These are phyloP conservation scores for Oreochromis mossambicus DNA, from an alignment of 2,797 vertebrate species.

Conservation along the genomic window DNA sequence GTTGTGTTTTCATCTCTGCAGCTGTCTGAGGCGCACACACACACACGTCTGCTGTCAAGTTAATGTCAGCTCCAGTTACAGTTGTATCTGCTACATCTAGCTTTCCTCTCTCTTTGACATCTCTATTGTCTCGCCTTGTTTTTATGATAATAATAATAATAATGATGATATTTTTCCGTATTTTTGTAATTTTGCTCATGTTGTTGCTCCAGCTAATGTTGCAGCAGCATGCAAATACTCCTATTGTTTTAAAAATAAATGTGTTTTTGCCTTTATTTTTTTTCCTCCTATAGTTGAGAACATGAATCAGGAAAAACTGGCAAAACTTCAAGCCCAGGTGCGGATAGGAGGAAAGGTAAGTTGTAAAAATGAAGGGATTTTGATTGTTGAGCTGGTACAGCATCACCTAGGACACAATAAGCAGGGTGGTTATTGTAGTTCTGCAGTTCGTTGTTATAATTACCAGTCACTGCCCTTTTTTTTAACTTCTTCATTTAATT, in stretches of 20 bases:
- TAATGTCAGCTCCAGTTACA: background rate
- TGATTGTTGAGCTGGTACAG: background rate
- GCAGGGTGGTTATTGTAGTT: background rate
- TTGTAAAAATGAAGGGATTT: background rate
- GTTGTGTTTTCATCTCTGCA: constrained; percentile 42
- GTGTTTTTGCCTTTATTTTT: background rate
- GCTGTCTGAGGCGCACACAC: background rate
- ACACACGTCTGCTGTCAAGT: background rate
- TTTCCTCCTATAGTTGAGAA: constrained; percentile 55
- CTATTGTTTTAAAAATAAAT: background rate
- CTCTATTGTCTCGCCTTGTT: fast-evolving
- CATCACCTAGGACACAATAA: background rate
- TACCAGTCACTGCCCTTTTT: background rate
- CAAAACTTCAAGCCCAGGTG: constrained; percentile 96
- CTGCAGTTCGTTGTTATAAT: background rate
- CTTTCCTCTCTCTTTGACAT: background rate
- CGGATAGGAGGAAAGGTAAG: constrained; percentile 99
- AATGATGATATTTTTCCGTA: background rate
- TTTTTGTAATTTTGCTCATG: background rate
- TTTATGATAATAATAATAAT: background rate
- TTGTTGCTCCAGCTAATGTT: background rate
- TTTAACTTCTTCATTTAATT: background rate
- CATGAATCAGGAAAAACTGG: constrained; percentile 98
- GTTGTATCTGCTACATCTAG: fast-evolving
- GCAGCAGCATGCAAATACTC: background rate